Percentiles rank a stretch among this genome's conserved stretches.
Evolutionary conservation across 92 coral and sea anemone genomes (phyloP).

Genomic region (Zoanthus sociatus): DNA sequence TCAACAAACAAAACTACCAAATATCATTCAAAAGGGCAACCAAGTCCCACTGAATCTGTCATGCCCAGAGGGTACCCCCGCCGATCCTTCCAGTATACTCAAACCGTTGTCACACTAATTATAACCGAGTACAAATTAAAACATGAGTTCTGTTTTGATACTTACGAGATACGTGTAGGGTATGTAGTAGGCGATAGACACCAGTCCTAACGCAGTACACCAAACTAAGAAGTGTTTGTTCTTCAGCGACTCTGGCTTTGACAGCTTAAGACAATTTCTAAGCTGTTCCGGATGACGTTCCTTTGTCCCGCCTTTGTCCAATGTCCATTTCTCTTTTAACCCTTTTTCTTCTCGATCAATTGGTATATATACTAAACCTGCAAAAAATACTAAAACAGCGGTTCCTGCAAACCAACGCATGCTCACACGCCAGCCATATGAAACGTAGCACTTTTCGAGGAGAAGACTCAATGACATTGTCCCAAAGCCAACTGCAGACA

Average conservation of each 20-base stretch:
- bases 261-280: constrained; percentile 17
- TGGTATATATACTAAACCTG: constrained; percentile 81
- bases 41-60: constrained; percentile 3
- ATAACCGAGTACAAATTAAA: neutral
- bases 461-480: constrained; percentile 67
- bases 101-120: neutral
- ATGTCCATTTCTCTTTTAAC: constrained; percentile 8
- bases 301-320: constrained; percentile 21
- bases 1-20: constrained; percentile 6
- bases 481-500: constrained; percentile 88
- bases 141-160: neutral
- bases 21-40: constrained; percentile 41
- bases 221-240: constrained; percentile 83
- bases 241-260: constrained; percentile 73
- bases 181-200: constrained; percentile 80
- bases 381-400: constrained; percentile 66
- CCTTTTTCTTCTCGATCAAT: constrained; percentile 48
- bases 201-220: constrained; percentile 68
- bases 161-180: constrained; percentile 94
- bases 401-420: constrained; percentile 68
- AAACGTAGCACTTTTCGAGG: constrained; percentile 60
- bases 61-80: constrained; percentile 16
- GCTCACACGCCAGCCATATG: constrained; percentile 74
- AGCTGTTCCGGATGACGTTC: constrained; percentile 30
- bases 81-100: constrained; percentile 20